Evolutionary conservation across 2,797 vertebrate genomes (phyloP).

Genomic region (Coendou prehensilis): DNA sequence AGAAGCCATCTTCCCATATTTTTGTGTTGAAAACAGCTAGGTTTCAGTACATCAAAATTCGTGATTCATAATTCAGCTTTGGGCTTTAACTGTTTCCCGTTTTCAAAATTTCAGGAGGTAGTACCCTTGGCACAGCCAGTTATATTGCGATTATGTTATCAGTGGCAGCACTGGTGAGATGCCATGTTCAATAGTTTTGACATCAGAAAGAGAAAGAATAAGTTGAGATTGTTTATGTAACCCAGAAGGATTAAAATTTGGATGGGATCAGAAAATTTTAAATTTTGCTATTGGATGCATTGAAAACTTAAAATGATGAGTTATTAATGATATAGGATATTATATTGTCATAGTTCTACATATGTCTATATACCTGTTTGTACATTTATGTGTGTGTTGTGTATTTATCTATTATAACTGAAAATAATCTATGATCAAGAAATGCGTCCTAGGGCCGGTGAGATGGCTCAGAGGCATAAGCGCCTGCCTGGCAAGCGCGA

Average conservation of each 20-base stretch:
- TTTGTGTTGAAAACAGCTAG: background rate
- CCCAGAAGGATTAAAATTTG: background rate
- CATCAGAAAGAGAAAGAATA: background rate
- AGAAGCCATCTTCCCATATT: background rate
- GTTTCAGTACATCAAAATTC: background rate
- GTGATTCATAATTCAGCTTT: background rate
- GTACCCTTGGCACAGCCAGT: background rate
- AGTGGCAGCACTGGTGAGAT: background rate
- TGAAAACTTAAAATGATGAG: background rate
- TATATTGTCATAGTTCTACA: background rate
- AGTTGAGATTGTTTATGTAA: background rate
- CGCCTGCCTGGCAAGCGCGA: no score
- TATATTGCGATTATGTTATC: background rate
- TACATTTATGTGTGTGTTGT: background rate
- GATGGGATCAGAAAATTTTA: background rate
- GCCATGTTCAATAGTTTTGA: background rate
- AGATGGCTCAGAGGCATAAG: no score
- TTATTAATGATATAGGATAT: background rate
- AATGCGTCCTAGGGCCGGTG: no score
- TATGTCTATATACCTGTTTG: rapidly evolving
- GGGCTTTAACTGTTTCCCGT: background rate
- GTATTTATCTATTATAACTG: background rate
- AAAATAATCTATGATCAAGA: background rate
- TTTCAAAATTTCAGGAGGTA: background rate
- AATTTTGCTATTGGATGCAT: background rate